Base-by-base conservation (phyloP, 2,888 invertebrate genomes). In the Cryptocheilus praepositus region DNA sequence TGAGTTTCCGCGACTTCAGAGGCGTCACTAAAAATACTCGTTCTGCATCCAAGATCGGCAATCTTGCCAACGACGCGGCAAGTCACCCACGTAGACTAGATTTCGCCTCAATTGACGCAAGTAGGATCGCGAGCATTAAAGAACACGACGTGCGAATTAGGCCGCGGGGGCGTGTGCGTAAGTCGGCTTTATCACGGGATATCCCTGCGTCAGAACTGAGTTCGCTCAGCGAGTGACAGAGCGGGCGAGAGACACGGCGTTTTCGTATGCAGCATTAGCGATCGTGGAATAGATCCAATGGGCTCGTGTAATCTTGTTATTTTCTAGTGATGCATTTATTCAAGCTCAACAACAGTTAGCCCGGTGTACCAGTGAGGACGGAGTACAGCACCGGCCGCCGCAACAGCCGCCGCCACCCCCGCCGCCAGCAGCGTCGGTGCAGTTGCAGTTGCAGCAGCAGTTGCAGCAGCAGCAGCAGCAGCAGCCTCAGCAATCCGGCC, bases 271-370 rank as follows among this genome's bases (percentile, higher is more conserved):
- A 78, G 79, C 80, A 80, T 83, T 83, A 83, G 82, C 79, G 76
- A 71, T 80, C 81, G 82, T 82, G 80, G 76, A 77, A 77, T 84
- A 84, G 83, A 83, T 81, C 80, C 79, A 81, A 84, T 81, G 83
- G 85, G 83, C 83, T 83, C 80, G 85, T 87, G 86, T 86, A 85
- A 86, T 86, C 81, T 93, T 93, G 93, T 94, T 94, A 94, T 94
- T 95, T 95, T 95, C 93, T 95, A 96, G 95, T 95, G 95, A 95
- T 95, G 95, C 95, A 93, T 96, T 95, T 95, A 95, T 95, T 95
- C 95, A 96, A 95, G 95, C 96, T 95, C 96, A 95, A 94, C 95
- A 94, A 94, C 95, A 94, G 93, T 93, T 95, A 95, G 95, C 94
- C 94, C 95, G 95, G 93, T 95, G 95, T 95, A 95, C 95, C 93